Evolutionary conservation across 2,113 vertebrate genomes (phyloP), one percentile per base, ranked within the genome.

Genomic region (Lethenteron camtschaticum): DNA sequence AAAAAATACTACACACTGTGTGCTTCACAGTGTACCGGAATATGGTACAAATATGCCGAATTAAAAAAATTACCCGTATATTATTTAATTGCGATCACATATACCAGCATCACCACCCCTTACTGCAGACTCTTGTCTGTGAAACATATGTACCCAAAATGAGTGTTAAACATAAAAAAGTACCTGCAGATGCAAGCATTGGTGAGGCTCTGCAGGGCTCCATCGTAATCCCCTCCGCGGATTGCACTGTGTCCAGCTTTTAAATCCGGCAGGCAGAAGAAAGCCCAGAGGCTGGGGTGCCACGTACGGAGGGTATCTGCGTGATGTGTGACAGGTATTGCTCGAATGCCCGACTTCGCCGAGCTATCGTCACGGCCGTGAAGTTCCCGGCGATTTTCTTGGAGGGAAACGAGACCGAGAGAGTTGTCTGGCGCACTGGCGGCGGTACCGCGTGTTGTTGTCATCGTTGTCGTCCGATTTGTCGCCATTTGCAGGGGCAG

Each of bases 261-360:
- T 77, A 96, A 80, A 79, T 95, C 89, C 0, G 75, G 79, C 76
- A 94, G 76, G 77, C 87, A 86, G 72, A 97, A 96, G 81, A 97
- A 97, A 72, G 85, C 83, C 0, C 87, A 80, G 68, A 91, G 87
- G 9, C 80, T 81, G 0, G 76, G 55, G 85, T 83, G 13, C 73
- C 78, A 71, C 83, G 81, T 71, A 94, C 80, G 73, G 78, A 80
- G 0, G 84, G 69, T 7, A 89, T 78, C 9, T 86, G 81, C 73
- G 87, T 83, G 72, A 97, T 75, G 76, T 89, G 89, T 70, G 83
- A 79, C 73, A 96, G 77, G 76, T 95, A 95, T 78, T 90, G 91
- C 68, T 96, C 92, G 0, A 97, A 95, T 2, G 92, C 89, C 14
- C 87, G 82, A 79, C 91, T 95, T 18, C 92, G 83, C 75, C 87